Evolutionary conservation across 92 coral and sea anemone genomes (phyloP).

Genomic region (Porites cylindrica): DNA sequence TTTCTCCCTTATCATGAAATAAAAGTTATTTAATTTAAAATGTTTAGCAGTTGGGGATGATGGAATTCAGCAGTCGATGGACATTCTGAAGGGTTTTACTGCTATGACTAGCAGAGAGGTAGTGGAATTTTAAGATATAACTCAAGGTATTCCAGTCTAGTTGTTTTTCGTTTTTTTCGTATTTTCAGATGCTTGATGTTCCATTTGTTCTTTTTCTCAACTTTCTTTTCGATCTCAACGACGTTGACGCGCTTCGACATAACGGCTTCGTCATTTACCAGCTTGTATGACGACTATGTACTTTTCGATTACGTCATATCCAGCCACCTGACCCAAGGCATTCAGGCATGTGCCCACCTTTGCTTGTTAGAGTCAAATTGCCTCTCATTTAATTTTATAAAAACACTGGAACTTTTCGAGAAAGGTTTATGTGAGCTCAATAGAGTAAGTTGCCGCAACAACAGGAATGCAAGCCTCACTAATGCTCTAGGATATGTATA

Average conservation of each 20-base stretch:
- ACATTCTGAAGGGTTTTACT: too few relatives aligned
- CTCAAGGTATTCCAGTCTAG: too few relatives aligned
- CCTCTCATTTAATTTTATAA: slow-evolving; percentile 44
- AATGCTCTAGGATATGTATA: background rate
- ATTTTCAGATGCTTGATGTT: background rate
- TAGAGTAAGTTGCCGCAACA: background rate
- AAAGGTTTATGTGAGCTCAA: slow-evolving; percentile 49
- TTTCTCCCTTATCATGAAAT: too few relatives aligned
- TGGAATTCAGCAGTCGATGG: too few relatives aligned
- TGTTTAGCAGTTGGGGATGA: too few relatives aligned
- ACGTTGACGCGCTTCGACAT: slow-evolving; percentile 22
- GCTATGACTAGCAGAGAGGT: too few relatives aligned
- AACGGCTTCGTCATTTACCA: slow-evolving; percentile 48
- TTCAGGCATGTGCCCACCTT: slow-evolving; percentile 42
- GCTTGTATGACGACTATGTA: slow-evolving; percentile 38
- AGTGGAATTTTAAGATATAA: too few relatives aligned
- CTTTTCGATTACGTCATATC: slow-evolving; percentile 43
- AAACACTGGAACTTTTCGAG: background rate
- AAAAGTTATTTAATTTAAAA: too few relatives aligned
- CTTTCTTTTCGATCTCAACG: background rate
- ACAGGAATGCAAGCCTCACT: background rate
- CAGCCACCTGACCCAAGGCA: slow-evolving; percentile 46
- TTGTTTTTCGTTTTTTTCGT: background rate
- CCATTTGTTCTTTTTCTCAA: background rate
- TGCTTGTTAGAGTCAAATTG: slow-evolving; percentile 30